Evolutionary conservation across 1,140 invertebrate genomes (phyloP).

Genomic region (Pogonognathellus flavescens): DNA sequence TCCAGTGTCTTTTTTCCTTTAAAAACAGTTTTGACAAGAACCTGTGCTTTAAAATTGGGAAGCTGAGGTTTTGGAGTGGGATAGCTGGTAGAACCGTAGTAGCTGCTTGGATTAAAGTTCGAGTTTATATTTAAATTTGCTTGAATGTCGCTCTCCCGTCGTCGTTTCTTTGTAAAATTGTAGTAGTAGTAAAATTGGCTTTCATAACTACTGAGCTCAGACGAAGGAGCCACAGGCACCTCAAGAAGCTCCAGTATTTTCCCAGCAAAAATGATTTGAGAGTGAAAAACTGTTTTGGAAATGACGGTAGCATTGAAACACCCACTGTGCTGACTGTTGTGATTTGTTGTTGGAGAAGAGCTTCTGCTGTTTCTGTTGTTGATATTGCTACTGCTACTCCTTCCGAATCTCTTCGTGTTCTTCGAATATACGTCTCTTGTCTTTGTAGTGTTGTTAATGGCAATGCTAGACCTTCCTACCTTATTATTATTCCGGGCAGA

Average conservation of each 20-base stretch:
- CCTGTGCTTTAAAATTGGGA: slow-evolving; percentile 40
- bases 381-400: slow-evolving; percentile 22
- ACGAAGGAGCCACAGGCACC: slow-evolving; percentile 24
- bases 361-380: slow-evolving; percentile 50
- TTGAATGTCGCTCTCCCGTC: slow-evolving; percentile 30
- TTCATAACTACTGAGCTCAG: slow-evolving; percentile 29
- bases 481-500: slow-evolving; percentile 40
- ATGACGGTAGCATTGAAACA: slow-evolving; percentile 61
- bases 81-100: background rate
- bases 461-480: slow-evolving; percentile 14
- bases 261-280: slow-evolving; percentile 61
- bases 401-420: background rate
- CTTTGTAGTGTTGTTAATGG: slow-evolving; percentile 22
- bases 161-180: slow-evolving; percentile 54
- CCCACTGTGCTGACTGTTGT: slow-evolving; percentile 34
- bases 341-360: slow-evolving; percentile 17
- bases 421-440: slow-evolving; percentile 27
- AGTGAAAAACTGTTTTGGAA: slow-evolving; percentile 53
- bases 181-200: slow-evolving; percentile 55
- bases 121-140: slow-evolving; percentile 35
- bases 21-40: slow-evolving; percentile 62
- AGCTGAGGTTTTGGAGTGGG: background rate
- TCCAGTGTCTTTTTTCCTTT: slow-evolving; percentile 57
- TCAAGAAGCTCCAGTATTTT: slow-evolving; percentile 62
- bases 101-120: background rate